A percentile compares a stretch with the other conserved stretches of the same genome.
Evolutionary conservation across 2,797 vertebrate genomes (phyloP).

Genomic region (Cichlasoma orientale): DNA sequence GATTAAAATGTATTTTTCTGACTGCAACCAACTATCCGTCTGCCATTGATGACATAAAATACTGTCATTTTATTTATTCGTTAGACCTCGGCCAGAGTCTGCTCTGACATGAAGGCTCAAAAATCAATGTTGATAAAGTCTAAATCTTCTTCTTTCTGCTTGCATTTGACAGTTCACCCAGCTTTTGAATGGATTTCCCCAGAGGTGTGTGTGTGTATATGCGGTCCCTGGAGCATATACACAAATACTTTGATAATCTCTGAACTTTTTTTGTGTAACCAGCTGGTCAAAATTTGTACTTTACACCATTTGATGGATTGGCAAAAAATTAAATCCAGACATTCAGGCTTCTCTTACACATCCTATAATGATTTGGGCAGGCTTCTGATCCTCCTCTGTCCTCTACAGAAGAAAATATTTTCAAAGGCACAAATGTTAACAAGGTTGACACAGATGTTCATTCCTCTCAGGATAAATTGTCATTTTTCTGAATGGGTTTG

Average conservation of each 20-base stretch:
- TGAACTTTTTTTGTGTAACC: not conserved
- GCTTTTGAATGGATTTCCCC: not conserved
- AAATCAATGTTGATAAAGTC: not conserved
- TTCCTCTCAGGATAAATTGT: not conserved
- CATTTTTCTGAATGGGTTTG: not conserved
- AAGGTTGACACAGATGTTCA: not conserved
- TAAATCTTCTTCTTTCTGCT: slow-evolving; percentile 1
- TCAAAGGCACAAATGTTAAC: not conserved
- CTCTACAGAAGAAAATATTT: not conserved
- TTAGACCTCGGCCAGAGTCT: not conserved
- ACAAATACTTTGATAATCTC: not conserved
- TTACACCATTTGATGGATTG: not conserved
- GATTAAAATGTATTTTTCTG: slow-evolving; percentile 16
- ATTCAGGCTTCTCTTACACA: not conserved
- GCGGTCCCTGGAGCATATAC: not conserved
- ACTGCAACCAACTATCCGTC: not conserved
- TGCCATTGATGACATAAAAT: not conserved
- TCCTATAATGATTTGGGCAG: not conserved
- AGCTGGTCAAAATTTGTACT: not conserved
- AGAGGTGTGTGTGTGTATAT: not conserved
- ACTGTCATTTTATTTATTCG: not conserved
- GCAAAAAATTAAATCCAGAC: not conserved
- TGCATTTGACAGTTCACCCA: not conserved
- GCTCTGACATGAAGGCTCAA: not conserved
- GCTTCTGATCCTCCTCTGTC: not conserved